These are phyloP conservation scores for Lepidochrysops patricia DNA, from an alignment of 2,888 invertebrate species.

Conservation along the genomic window DNA sequence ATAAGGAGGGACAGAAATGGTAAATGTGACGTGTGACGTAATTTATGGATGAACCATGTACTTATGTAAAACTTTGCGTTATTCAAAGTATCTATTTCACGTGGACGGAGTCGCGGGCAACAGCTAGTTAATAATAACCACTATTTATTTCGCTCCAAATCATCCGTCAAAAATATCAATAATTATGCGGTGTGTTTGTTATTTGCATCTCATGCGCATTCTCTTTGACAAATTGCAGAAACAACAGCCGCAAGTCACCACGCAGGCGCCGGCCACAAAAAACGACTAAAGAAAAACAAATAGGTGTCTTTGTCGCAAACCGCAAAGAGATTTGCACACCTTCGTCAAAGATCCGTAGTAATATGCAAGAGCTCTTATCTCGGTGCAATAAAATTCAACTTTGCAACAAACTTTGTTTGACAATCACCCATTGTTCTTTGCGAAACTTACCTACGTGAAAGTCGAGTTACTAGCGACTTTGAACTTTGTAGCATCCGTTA, in stretches of 20 bases:
- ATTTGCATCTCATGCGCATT: constrained; percentile 15
- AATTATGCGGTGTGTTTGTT: constrained; percentile 6
- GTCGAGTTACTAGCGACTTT: neutral
- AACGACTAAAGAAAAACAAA: constrained; percentile 17
- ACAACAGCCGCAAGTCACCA: constrained; percentile 30
- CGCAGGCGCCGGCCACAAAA: constrained; percentile 30
- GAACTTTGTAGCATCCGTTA: neutral
- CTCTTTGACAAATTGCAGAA: constrained; percentile 23
- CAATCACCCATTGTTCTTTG: neutral
- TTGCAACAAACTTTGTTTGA: neutral
- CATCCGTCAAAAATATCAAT: constrained; percentile 21
- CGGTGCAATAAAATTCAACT: neutral
- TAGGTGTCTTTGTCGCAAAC: constrained; percentile 30
- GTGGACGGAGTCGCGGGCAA: no score
- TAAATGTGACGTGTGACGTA: no score
- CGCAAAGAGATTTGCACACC: constrained; percentile 21
- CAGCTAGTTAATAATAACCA: constrained; percentile 11
- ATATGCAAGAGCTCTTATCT: neutral
- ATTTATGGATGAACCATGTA: no score
- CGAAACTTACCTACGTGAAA: neutral
- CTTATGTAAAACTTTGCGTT: no score
- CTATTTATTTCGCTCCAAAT: constrained; percentile 9
- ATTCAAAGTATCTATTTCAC: no score
- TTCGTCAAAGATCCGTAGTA: neutral
- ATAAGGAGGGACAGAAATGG: no score